Evolutionary conservation across 2,888 invertebrate genomes (phyloP).

Genomic region (Arge pagana): DNA sequence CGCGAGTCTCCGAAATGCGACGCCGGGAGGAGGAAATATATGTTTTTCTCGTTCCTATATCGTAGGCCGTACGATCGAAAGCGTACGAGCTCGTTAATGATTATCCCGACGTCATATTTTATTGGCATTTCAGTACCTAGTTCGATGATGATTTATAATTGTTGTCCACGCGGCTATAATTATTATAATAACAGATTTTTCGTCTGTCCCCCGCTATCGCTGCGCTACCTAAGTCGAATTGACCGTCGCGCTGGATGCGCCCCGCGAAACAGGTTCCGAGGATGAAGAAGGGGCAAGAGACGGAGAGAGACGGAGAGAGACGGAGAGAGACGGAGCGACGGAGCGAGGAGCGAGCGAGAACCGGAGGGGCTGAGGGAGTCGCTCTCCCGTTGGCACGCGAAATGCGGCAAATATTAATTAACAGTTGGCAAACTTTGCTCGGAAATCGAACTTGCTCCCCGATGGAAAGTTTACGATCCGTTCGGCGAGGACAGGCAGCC

Average conservation of each 20-base stretch:
- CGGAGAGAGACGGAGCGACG: slow-evolving; percentile 22
- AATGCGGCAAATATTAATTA: slow-evolving; percentile 22
- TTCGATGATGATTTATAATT: slow-evolving; percentile 54
- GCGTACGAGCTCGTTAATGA: slow-evolving; percentile 25
- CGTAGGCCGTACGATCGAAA: slow-evolving; percentile 18
- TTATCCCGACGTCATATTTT: slow-evolving; percentile 36
- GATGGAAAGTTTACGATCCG: no score
- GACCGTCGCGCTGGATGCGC: slow-evolving; percentile 27
- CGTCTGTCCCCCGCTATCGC: slow-evolving; percentile 36
- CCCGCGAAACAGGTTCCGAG: slow-evolving; percentile 23
- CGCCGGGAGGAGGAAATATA: no score
- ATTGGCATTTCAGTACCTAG: slow-evolving; percentile 49
- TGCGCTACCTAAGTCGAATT: slow-evolving; percentile 44
- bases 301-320: slow-evolving; percentile 27
- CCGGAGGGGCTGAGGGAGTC: slow-evolving; percentile 21
- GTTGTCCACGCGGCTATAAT: slow-evolving; percentile 47
- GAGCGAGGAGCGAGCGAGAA: no score
- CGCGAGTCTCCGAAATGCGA: no score
- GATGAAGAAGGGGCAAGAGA: slow-evolving; percentile 29
- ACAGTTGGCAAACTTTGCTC: no score
- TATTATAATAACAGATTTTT: slow-evolving; percentile 54
- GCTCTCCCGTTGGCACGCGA: slow-evolving; percentile 5
- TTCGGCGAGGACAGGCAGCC: no score
- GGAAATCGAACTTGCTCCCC: no score
- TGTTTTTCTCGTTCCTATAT: slow-evolving; percentile 10